Evolutionary conservation across 1,140 invertebrate species (phyloP).

Genomic region (roundworm (Caenorhabditis elegans)): DNA sequence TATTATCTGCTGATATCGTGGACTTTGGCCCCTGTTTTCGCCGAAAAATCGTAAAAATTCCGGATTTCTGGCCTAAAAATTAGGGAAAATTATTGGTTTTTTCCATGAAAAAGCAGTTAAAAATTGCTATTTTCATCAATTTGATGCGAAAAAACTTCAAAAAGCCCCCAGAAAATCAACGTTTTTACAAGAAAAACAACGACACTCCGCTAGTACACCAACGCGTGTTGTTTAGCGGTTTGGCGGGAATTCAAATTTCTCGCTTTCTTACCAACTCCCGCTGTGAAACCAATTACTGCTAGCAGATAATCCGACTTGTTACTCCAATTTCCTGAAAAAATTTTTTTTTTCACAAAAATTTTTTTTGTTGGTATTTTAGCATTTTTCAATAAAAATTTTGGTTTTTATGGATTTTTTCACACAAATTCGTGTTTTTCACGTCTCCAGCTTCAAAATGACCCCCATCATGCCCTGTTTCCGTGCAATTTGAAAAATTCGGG

Average conservation of each 20-base stretch:
- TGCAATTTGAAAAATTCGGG: no score
- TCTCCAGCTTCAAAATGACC: constrained; percentile 13
- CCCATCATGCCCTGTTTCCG: no score
- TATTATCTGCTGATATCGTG: no score
- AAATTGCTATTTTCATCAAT: no score
- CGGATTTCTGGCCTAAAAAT: no score
- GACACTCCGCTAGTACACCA: no score
- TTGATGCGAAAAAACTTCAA: background rate
- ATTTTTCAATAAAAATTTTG: background rate
- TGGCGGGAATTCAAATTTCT: no score
- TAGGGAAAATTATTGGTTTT: no score
- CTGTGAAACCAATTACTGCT: constrained; percentile 67
- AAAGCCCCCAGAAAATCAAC: background rate
- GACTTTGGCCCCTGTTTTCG: no score
- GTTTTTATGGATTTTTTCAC: no score
- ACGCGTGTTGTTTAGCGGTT: no score
- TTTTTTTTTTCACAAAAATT: background rate
- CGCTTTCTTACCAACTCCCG: constrained; percentile 61
- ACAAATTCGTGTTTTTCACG: constrained; percentile 32
- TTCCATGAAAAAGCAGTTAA: background rate
- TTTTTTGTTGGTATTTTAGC: background rate
- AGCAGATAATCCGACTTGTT: constrained; percentile 66
- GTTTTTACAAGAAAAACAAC: background rate
- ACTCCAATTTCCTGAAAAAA: constrained; percentile 66
- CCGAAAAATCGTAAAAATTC: no score